Evolutionary conservation across 2,113 vertebrate species (phyloP), one percentile per base, ranked within the genome.

Genomic region (Anoplopoma fimbria): DNA sequence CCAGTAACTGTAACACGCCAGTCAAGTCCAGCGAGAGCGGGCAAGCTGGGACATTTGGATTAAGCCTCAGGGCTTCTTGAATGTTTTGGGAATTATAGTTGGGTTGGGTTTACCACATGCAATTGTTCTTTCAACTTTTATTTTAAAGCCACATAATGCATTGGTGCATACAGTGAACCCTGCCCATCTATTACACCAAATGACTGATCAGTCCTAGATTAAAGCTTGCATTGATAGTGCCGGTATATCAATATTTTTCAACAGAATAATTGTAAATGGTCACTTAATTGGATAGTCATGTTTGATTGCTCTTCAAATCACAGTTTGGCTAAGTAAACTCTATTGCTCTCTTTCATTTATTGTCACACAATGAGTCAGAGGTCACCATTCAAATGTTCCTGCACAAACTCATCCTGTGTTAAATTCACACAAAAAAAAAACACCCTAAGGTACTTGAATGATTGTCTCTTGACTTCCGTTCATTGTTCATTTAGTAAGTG

Each of bases 41-140:
- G 9, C 15, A 36, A n/a, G 47, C 51, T 6, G 0, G 67, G 19
- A 49, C 67, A 33, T 76, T 63, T 29, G 80, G 51, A 70, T 74
- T 70, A 51, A 77, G 62, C 67, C 29, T 77, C 4, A 33, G 14
- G 15, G 8, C 36, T 69, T 73, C 34, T 62, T 2, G 7, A 58
- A 45, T n/a, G 2, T 53, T 33, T 60, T 49, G 61, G 49, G n/a
- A 49, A 3, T 40, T 7, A 34, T 62, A 4, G 25, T 7, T 55
- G 45, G 47, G 38, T 51, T 27, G 17, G 55, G 29, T 80, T 68
- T 55, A 72, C 36, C 17, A n/a, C 27, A 45, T 64, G n/a, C 12
- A 49, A 23, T 45, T 42, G 9, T 40, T 51, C 8, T 62, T 53
- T 29, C 4, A 12, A 27, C 60, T 53, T 21, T 33, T 9, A 9